phyloP scores from a whole-genome alignment of 2,888 invertebrate species.

The Dichetophora obliterata region DNA sequence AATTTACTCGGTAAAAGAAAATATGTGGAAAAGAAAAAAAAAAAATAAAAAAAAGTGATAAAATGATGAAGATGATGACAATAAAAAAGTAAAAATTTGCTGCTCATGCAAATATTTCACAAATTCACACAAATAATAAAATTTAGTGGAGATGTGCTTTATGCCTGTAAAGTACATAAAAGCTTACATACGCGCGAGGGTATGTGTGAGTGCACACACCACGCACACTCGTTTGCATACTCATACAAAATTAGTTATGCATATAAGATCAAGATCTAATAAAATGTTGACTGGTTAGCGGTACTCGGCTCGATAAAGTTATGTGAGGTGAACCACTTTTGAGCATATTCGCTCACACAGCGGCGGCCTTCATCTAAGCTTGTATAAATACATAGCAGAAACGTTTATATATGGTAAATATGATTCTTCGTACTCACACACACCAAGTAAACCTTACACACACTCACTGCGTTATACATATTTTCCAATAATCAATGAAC shows the following conservation, averaged over 20 bases:
- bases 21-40: background rate
- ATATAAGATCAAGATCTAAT: slow-evolving; percentile 3
- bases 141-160: background rate
- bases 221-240: too few species aligned
- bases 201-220: too few species aligned
- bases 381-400: background rate
- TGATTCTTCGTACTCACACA: background rate
- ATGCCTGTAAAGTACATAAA: too few species aligned
- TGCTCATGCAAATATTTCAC: slow-evolving; percentile 24
- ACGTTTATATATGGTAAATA: background rate
- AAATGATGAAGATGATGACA: background rate
- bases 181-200: too few species aligned
- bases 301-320: background rate
- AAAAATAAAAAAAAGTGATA: background rate
- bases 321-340: slow-evolving; percentile 7
- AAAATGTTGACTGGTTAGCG: background rate
- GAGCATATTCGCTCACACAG: background rate
- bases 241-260: background rate
- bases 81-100: slow-evolving; percentile 2
- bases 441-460: background rate
- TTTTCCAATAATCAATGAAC: slow-evolving; percentile 35
- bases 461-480: slow-evolving; percentile 35
- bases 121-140: slow-evolving; percentile 22
- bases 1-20: slow-evolving; percentile 11
- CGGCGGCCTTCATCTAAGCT: background rate